Evolutionary conservation across 2,113 vertebrate genomes (phyloP), one percentile per base, ranked within the genome.

Genomic region (Anguilla rostrata): DNA sequence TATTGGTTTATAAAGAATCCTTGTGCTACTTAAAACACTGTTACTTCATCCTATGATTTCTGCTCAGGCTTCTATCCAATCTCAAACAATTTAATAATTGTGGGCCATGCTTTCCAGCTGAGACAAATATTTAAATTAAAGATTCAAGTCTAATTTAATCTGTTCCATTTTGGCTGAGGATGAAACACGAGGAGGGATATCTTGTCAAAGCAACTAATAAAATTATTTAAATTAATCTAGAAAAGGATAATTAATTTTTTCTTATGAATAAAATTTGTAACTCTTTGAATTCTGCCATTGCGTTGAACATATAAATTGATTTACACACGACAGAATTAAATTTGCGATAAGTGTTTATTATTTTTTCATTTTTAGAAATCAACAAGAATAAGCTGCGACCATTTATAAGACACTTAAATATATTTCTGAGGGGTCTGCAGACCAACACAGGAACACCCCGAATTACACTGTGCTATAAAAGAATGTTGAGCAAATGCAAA

Each of bases 281-380:
- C 71, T 75, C 71, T 75, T 75, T 75, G 71, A 75, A 75, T 29
- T 75, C n/a, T 75, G 71, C 71, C 7, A 34, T 34, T 75, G 71
- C n/a, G 26, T 29, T 75, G 71, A 75, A 75, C 71, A 75, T 34
- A 29, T 11, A 75, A 75, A 75, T 22, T 20, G 18, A 66, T 20
- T 66, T 66, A 26, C 60, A 66, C 60, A 22, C 26, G 60, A 66
- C 60, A 6, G 22, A 66, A 66, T 22, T 66, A 66, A 66, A 26
- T 66, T 66, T 6, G 60, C 3, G 18, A 66, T 14, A 63, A 63
- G 60, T 63, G 88, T 83, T 89, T 88, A 83, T 88, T 40, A 46
- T 56, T 2, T 71, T 49, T 39, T 78, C 66, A 22, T 63, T 29
- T 63, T 63, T n/a, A 66, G 8, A 66, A 66, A 66, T 66, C 20